Evolutionary conservation across 1,140 invertebrate genomes (phyloP), one percentile per base, ranked within the genome.

Genomic region (Halictus rubicundus): DNA sequence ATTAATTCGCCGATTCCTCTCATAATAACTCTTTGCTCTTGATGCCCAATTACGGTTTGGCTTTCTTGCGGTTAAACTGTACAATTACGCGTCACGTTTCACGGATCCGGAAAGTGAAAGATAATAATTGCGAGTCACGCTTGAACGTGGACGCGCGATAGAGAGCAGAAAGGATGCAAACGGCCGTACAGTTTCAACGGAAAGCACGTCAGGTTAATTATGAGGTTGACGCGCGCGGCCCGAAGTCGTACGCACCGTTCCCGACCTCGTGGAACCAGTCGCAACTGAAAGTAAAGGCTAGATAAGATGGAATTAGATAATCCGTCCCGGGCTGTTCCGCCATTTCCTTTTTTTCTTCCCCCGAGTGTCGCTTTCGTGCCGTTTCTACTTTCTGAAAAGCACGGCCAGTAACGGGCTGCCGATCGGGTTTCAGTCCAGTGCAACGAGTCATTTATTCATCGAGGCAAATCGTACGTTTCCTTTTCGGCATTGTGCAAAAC

Each of bases 301-400:
- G 60, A 81, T 82, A 84, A 86, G 84, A 83, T 49, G 27, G 39
- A 78, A 83, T 85, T 83, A 81, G 83, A 86, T 86, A 82, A 86
- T 79, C 23, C 64, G 39, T 27, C 23, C 23, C 49, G 32, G 32
- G 69, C 12, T 46, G 54, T 61, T 42, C 70, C 70, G 54, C 37
- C 52, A 39, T 19, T 25, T 42, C 54, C 39, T 7, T 66, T 78
- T 75, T 61, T 70, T 78, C 71, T 61, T n/a, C n/a, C n/a, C n/a
- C 23, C 54, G n/a, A n/a, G 19, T 27, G 37, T 69, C 65, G 54
- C 71, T 70, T 63, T 71, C 54, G 19, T 59, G 19, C 27, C 57
- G 75, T 70, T 70, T 61, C 27, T 32, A 42, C 37, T 52, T 78
- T 19, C 49, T 68, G 25, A 76, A 76, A 76, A 68, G 64, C 27